Evolutionary conservation across 2,888 invertebrate genomes (phyloP), one percentile per base, ranked within the genome.

Genomic region (Phorcus lineatus): DNA sequence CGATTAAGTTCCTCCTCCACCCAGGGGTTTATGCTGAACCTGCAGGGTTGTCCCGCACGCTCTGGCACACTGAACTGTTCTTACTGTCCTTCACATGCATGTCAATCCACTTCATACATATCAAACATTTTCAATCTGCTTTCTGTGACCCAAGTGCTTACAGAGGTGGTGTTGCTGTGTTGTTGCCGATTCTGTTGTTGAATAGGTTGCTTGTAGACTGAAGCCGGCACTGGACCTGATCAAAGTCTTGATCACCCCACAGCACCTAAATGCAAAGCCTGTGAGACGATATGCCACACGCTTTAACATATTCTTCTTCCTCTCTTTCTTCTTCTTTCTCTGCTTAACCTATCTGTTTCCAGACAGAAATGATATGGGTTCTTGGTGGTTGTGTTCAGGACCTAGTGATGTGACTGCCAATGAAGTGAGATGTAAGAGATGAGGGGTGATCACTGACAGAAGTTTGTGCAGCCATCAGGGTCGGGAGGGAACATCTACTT

Each of bases 401-500:
- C 74, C 47, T 22, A 74, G 74, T 74, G n/a, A 22, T 74, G 40
- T 16, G 7, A n/a, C 36, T 17, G 19, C 28, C 31, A 22, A 52
- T 13, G 53, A 36, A 19, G 36, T 11, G 57, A 57, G 17, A n/a
- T 2, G 19, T 19, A 17, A 13, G 11, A 9, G 78, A 47, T 24
- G 76, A 19, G 7, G 22, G 28, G 47, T 36, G 62, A 40, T 57
- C 22, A 62, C 62, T 1, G 17, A 62, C 24, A 16, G 22, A 62
- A 62, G 62, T 62, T 28, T 24, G 24, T 62, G 17, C 62, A 62
- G 62, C 11, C 62, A 77, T 77, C 36, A n/a, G 36, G 57, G 57
- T 24, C 7, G 28, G 36, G 36, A 22, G 77, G 7, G 55, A 24
- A 19, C 55, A 22, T 55, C 77, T 80, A 80, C 77, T 80, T 80